A percentile compares a stretch with the other conserved stretches of the same genome.
These are phyloP conservation scores for Odontesthes bonariensis DNA, from an alignment of 2,113 vertebrate species.

Conservation along the genomic window DNA sequence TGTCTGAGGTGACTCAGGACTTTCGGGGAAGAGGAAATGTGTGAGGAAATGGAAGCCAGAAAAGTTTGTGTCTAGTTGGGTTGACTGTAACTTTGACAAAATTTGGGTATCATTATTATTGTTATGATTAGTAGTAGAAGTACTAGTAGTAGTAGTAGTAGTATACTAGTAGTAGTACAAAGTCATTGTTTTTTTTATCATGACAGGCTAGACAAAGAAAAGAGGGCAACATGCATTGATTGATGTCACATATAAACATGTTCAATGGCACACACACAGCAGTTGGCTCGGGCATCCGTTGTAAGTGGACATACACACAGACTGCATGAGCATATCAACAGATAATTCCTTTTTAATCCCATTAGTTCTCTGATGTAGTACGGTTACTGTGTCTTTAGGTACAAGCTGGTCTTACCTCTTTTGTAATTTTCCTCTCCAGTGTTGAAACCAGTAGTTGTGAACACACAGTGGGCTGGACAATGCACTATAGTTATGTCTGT, in stretches of 20 bases:
- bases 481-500: slow-evolving; percentile 11
- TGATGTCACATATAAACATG: slow-evolving; percentile 15
- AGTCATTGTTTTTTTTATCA: not conserved
- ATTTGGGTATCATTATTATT: not conserved
- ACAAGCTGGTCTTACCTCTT: slow-evolving; percentile 38
- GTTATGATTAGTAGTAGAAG: not conserved
- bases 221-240: not conserved
- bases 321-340: slow-evolving; percentile 69
- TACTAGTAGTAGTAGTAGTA: not conserved
- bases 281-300: slow-evolving; percentile 45
- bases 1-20: slow-evolving; percentile 75
- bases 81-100: not conserved
- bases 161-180: no score
- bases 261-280: slow-evolving; percentile 18
- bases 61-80: not conserved
- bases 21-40: slow-evolving; percentile 36
- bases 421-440: slow-evolving; percentile 16
- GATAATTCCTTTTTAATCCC: slow-evolving; percentile 84
- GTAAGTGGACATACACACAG: slow-evolving; percentile 58
- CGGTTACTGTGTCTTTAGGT: slow-evolving; percentile 68
- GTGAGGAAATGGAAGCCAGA: not conserved
- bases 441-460: slow-evolving; percentile 8
- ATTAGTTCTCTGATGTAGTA: slow-evolving; percentile 71
- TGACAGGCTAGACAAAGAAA: no score
- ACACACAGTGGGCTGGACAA: slow-evolving; percentile 8